These are phyloP conservation scores for Drosophila dives DNA, from an alignment of 2,888 invertebrate species.

Conservation along the genomic window DNA sequence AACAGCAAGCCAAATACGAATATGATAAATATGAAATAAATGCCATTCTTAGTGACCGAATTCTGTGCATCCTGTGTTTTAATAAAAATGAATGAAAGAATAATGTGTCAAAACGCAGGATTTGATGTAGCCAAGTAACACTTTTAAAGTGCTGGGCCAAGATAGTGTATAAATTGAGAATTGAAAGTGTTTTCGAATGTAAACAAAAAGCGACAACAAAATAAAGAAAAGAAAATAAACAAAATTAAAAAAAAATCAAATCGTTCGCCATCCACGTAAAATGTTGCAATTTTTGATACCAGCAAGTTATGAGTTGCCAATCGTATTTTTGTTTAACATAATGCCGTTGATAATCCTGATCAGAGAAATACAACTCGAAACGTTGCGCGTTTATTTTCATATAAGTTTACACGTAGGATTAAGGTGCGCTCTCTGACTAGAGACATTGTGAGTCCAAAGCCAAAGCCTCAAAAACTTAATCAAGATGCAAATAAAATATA, in stretches of 20 bases:
- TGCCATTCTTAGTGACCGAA: constrained; percentile 59
- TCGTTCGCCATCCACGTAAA: constrained; percentile 30
- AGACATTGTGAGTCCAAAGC: constrained; percentile 80
- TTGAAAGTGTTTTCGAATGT: constrained; percentile 35
- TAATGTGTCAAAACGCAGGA: constrained; percentile 45
- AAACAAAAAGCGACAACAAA: constrained; percentile 35
- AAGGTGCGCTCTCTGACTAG: constrained; percentile 81
- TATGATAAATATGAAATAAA: constrained; percentile 49
- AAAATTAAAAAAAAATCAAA: constrained; percentile 38
- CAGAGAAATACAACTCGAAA: constrained; percentile 39
- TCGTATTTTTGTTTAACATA: constrained; percentile 42
- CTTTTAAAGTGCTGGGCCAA: constrained; percentile 50
- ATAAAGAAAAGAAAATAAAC: constrained; percentile 32
- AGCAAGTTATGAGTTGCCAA: constrained; percentile 42
- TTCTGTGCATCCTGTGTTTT: constrained; percentile 50
- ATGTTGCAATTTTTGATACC: constrained; percentile 50
- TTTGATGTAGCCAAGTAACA: constrained; percentile 64
- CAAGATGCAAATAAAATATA: constrained; percentile 14
- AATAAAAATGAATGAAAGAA: constrained; percentile 4
- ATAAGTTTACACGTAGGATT: constrained; percentile 82
- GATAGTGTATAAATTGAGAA: constrained; percentile 34
- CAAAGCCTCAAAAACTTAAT: constrained; percentile 28
- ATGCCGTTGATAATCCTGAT: constrained; percentile 39
- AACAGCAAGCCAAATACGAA: constrained; percentile 51
- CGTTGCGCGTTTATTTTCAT: constrained; percentile 75